Percentiles rank a stretch among this genome's conserved stretches.
phyloP scores from a whole-genome alignment of 1,140 invertebrate species.

The Drusus annulatus region DNA sequence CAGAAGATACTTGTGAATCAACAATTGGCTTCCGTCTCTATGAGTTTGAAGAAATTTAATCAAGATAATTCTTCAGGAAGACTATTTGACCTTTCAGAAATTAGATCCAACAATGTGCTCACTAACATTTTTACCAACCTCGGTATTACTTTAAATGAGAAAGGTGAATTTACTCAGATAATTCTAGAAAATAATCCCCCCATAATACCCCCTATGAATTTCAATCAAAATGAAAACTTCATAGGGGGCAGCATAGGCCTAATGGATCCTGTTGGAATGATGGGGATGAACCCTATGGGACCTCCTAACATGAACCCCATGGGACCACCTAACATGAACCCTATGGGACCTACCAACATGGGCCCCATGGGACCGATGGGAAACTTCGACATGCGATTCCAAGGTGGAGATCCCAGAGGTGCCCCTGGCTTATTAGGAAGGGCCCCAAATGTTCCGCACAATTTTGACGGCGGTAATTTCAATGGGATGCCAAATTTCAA shows the following conservation, averaged over 20 bases:
- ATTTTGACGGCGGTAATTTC: conserved; percentile 64
- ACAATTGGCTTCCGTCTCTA: conserved; percentile 74
- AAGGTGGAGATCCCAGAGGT: conserved; percentile 62
- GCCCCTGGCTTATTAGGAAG: conserved; percentile 68
- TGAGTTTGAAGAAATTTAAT: conserved; percentile 74
- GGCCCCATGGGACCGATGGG: conserved; percentile 62
- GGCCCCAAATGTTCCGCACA: conserved; percentile 69
- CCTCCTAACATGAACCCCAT: conserved; percentile 64
- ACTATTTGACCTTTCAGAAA: conserved; percentile 70
- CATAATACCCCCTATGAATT: conserved; percentile 64
- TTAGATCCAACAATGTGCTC: conserved; percentile 70
- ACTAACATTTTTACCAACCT: conserved; percentile 74
- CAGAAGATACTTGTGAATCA: conserved; percentile 80
- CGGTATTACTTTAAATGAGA: conserved; percentile 70
- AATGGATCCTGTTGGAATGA: conserved; percentile 59
- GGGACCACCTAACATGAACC: conserved; percentile 65
- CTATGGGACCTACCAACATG: conserved; percentile 51
- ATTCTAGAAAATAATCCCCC: conserved; percentile 67
- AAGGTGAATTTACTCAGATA: conserved; percentile 72
- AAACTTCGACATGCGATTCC: conserved; percentile 65
- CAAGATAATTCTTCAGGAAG: conserved; percentile 70
- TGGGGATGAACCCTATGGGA: conserved; percentile 65
- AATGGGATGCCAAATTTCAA: conserved; percentile 60
- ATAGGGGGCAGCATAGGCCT: conserved; percentile 52
- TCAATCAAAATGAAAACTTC: conserved; percentile 65